Evolutionary conservation across 2,888 invertebrate genomes (phyloP), one percentile per base, ranked within the genome.

Genomic region (Hipparchia semele): DNA sequence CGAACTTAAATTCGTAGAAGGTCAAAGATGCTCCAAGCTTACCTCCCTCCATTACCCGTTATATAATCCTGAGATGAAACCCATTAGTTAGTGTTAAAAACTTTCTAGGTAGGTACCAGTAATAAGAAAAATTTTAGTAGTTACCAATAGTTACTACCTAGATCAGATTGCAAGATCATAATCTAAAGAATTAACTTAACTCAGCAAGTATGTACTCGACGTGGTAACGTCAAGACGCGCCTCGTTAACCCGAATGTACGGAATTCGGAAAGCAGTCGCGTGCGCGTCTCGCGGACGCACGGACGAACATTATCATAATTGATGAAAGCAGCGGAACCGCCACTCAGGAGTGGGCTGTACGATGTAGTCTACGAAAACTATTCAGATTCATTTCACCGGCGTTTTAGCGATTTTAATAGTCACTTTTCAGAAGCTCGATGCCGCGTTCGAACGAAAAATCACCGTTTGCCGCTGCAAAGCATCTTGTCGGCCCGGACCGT

Each of bases 291-390:
- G 8, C 33, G 78, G 76, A 68, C 76, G 78, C 77, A 73, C 74
- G 72, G 77, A 75, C 68, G 66, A 68, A 71, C 80, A 92, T 92
- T 91, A 91, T 86, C 90, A 91, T 93, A 92, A 93, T 93, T 92
- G 90, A 90, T 89, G 92, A 92, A 93, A 93, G 91, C 89, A 87
- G 87, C 75, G 78, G 79, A 77, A 81, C 79, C 80, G 81, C 83
- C 65, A 23, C 46, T 80, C 12, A 23, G 23, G 13, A 2, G 59
- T 6, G 56, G 56, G 13, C 6, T 6, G 1, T 7, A 51, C 13
- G 6, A 45, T 13, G 13, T 54, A 61, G 58, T 4, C 39, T 8
- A 54, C 33, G 56, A 13, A 39, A 56, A 68, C 59, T 59, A 49
- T 59, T 59, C 39, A 68, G 60, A 68, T 59, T n/a, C 6, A 68